Evolutionary conservation across 2,797 vertebrate species (phyloP).

Genomic region (Accipiter fasciatus): DNA sequence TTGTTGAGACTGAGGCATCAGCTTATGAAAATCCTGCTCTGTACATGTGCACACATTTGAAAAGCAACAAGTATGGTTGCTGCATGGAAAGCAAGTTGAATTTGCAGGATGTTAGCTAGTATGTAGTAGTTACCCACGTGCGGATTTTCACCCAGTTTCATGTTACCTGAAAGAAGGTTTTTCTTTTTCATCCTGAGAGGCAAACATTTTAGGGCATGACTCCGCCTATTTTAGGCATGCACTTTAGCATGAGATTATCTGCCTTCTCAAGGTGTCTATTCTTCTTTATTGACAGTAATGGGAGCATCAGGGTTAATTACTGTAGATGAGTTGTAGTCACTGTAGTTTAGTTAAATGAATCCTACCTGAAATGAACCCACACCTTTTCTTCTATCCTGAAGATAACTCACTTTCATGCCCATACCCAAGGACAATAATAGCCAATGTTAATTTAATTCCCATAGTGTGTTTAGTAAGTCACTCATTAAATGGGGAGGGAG

Average conservation of each 20-base stretch:
- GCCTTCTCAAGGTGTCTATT: not conserved
- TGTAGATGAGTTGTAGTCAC: not conserved
- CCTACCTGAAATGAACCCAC: not conserved
- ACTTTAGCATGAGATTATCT: not conserved
- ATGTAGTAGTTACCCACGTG: not conserved
- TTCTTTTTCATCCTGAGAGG: not conserved
- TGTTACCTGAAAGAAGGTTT: not conserved
- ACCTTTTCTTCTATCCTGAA: not conserved
- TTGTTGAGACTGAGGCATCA: not conserved
- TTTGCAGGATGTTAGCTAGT: not conserved
- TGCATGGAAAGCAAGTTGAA: not conserved
- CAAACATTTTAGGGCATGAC: not conserved
- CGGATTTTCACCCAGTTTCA: not conserved
- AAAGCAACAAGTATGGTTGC: not conserved
- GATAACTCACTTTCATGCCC: not conserved
- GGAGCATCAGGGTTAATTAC: not conserved
- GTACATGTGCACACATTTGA: not conserved
- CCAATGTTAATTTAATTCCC: not conserved
- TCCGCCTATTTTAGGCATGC: not conserved
- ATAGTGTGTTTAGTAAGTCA: not conserved
- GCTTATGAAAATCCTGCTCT: not conserved
- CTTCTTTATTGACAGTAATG: conserved; percentile 18
- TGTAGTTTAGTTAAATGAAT: not conserved
- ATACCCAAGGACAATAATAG: not conserved
- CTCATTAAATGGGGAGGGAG: not conserved